Evolutionary conservation across 2,797 vertebrate species (phyloP).

Genomic region (Falco cherrug): DNA sequence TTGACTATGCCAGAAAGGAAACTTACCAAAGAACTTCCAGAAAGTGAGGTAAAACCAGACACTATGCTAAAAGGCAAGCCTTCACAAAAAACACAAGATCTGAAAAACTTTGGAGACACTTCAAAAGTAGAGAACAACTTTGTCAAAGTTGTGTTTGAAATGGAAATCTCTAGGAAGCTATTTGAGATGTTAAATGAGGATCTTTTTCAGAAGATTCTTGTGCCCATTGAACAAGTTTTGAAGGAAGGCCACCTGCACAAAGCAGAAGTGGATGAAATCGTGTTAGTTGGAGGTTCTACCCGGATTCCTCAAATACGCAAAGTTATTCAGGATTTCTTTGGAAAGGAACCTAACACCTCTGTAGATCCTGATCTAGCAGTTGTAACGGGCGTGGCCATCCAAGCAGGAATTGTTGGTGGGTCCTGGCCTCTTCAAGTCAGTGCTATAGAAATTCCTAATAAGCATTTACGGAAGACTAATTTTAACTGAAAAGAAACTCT

Average conservation of each 20-base stretch:
- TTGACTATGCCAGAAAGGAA: slow-evolving; percentile 77
- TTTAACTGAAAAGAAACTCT: slow-evolving; percentile 81
- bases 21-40: not conserved
- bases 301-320: slow-evolving; percentile 91
- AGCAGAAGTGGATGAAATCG: slow-evolving; percentile 93
- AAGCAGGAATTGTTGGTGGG: slow-evolving; percentile 96
- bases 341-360: slow-evolving; percentile 93
- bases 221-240: slow-evolving; percentile 89
- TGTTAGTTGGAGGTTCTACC: slow-evolving; percentile 95
- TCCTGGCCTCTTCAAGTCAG: slow-evolving; percentile 98
- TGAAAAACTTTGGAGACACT: not conserved
- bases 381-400: slow-evolving; percentile 93
- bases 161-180: slow-evolving; percentile 82
- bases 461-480: slow-evolving; percentile 91
- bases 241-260: slow-evolving; percentile 86
- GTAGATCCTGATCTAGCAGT: slow-evolving; percentile 96
- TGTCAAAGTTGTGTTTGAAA: slow-evolving; percentile 79
- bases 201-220: slow-evolving; percentile 94
- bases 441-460: slow-evolving; percentile 95
- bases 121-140: not conserved
- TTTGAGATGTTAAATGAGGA: slow-evolving; percentile 93
- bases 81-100: not conserved
- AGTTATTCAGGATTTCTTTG: slow-evolving; percentile 91
- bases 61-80: not conserved
- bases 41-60: not conserved